Evolutionary conservation across 2,888 invertebrate genomes (phyloP), one percentile per base, ranked within the genome.

Genomic region (Agonopterix alstromeriana): DNA sequence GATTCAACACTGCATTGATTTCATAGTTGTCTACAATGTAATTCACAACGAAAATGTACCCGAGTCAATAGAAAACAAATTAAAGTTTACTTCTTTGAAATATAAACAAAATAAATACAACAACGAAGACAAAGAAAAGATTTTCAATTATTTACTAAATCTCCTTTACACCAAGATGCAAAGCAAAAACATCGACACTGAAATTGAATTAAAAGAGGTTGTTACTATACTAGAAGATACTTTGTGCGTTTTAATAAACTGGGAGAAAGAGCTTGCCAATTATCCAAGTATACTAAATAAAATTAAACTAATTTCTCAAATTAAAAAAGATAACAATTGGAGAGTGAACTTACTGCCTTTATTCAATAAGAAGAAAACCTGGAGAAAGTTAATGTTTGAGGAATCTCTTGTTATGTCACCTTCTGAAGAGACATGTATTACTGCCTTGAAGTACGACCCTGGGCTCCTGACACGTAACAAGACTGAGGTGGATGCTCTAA

Each of bases 371-470:
- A 70, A 74, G 1, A 83, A 77, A 53, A 61, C 68, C 2, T 82
- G 78, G 79, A 71, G 67, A 27, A 77, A 63, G 46, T 49, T 61
- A 36, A 57, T 85, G 61, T 81, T 84, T 53, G 69, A 73, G 36
- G 72, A 78, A 43, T 83, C 83, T 1, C 55, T 84, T 10, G 47
- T 56, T 8, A 46, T 82, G 44, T 56, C 53, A 17, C 65, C 70
- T 1, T 57, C 53, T 38, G 70, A 73, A 58, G 61, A 63, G 44
- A 63, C 65, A 4, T 81, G 72, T 47, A 10, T 82, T 3, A 83
- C 84, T 55, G 81, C 71, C 3, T 55, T 85, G 11, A 84, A 83
- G 55, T 77, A 84, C 53, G 68, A 75, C 14, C 70, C 84, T 4
- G 56, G 57, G 8, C 42, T 84, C n/a, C 54, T 85, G n/a, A 45